Evolutionary conservation across 2,113 vertebrate genomes (phyloP).

Genomic region (Chloropsis hardwickii): DNA sequence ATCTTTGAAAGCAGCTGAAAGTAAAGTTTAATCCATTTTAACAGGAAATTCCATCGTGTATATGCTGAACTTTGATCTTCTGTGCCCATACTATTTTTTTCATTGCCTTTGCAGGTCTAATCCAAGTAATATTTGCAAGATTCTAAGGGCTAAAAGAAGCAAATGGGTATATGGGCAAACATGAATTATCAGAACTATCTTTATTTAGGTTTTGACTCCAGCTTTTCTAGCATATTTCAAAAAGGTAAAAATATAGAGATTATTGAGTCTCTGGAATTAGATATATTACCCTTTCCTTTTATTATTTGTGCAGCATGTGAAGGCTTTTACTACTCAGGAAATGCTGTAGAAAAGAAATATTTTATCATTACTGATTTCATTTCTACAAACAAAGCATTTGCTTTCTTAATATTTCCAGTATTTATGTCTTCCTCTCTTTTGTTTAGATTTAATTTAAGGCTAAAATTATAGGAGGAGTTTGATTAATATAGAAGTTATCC

Average conservation of each 20-base stretch:
- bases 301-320: not conserved
- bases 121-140: not conserved
- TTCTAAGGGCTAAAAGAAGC: not conserved
- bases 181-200: not conserved
- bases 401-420: not conserved
- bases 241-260: not conserved
- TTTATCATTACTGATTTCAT: not conserved
- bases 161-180: not conserved
- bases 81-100: not conserved
- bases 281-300: not conserved
- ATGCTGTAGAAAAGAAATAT: not conserved
- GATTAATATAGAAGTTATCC: not conserved
- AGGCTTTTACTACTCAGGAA: not conserved
- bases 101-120: not conserved
- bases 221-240: not conserved
- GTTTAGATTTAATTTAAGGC: not conserved
- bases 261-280: not conserved
- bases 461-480: not conserved
- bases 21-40: not conserved
- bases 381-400: not conserved
- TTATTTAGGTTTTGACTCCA: not conserved
- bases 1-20: not conserved
- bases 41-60: not conserved
- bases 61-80: not conserved
- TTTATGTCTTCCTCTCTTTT: not conserved